Conservation (phyloP, 2,797 vertebrate genomes). For the Cygnus olor region DNA sequence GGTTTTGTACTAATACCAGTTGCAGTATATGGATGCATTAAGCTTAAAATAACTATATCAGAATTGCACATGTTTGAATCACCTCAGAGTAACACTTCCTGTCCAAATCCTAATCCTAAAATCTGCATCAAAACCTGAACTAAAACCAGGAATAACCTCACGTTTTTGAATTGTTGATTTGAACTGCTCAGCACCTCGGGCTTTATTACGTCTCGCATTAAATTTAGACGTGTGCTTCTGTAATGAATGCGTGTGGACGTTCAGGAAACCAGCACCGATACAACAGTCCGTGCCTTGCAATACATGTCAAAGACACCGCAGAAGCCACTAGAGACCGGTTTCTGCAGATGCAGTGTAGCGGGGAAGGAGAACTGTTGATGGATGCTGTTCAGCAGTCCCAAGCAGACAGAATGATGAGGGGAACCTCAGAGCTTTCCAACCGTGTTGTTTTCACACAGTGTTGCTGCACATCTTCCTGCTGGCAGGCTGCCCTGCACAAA, state of each 20-base stretch:
- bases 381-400: background rate
- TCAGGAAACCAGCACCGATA: background rate
- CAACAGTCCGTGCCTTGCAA: background rate
- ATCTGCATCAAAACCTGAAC: background rate
- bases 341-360: rapidly evolving
- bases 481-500: rapidly evolving
- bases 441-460: background rate
- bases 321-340: background rate
- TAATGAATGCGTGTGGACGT: background rate
- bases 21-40: background rate
- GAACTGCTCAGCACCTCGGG: background rate
- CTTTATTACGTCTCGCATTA: background rate
- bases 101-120: background rate
- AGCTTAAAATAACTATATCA: background rate
- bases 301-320: background rate
- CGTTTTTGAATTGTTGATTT: background rate
- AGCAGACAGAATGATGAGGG: background rate
- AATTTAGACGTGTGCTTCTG: background rate
- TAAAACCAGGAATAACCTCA: background rate
- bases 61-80: background rate
- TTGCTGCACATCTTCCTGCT: background rate
- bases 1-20: background rate
- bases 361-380: background rate
- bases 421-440: background rate
- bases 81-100: background rate